phyloP scores from a whole-genome alignment of 2,113 vertebrate species.

The Chrysemys picta region DNA sequence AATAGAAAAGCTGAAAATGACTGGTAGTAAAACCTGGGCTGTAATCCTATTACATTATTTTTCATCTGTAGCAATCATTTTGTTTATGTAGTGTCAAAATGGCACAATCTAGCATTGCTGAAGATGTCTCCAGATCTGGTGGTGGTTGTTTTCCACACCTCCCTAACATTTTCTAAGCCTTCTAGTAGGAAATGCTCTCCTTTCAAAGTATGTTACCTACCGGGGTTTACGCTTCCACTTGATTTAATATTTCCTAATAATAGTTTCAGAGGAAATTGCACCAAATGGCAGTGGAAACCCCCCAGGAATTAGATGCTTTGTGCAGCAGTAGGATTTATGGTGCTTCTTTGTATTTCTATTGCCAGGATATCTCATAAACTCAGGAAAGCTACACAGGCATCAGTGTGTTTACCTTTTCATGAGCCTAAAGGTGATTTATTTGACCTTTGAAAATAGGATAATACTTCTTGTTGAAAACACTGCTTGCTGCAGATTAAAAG shows the following conservation, averaged over 20 bases:
- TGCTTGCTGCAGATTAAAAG: constrained; percentile 43
- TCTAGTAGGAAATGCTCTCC: constrained; percentile 12
- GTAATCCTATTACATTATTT: neutral
- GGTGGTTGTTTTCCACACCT: neutral
- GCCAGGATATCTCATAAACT: constrained; percentile 80
- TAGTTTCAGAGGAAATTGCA: constrained; percentile 49
- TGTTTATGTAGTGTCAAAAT: neutral
- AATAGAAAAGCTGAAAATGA: neutral
- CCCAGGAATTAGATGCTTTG: constrained; percentile 52
- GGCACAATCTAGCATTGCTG: neutral
- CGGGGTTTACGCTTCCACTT: constrained; percentile 26
- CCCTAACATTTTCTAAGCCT: neutral
- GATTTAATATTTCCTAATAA: constrained; percentile 69
- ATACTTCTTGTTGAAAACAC: constrained; percentile 72
- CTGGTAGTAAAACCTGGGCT: neutral
- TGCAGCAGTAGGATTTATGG: constrained; percentile 70
- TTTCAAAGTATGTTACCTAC: neutral
- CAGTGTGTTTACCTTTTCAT: constrained; percentile 77
- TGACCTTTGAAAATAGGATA: constrained; percentile 74
- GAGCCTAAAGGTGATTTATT: constrained; percentile 79
- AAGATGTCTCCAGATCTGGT: neutral
- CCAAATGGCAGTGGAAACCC: neutral
- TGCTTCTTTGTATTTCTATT: constrained; percentile 59
- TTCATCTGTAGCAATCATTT: constrained; percentile 18
- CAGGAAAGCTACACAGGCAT: constrained; percentile 64